A percentile compares a stretch with the other conserved stretches of the same genome.
These are phyloP conservation scores for Buathra laborator DNA, from an alignment of 2,888 invertebrate genomes.

Conservation along the genomic window DNA sequence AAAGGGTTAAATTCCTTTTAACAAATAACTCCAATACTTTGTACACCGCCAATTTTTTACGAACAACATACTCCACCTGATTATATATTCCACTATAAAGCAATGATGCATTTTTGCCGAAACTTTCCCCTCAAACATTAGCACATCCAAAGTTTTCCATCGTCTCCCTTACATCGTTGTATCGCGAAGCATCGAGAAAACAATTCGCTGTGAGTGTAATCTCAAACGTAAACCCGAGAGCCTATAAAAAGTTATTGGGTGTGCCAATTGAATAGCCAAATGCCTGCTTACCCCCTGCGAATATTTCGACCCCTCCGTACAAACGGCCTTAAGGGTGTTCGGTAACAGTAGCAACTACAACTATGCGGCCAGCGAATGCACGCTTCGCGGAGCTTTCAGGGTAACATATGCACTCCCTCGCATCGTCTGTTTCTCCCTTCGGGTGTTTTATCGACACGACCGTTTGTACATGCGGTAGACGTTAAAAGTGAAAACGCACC, in stretches of 20 bases:
- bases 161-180: background rate
- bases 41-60: too few species aligned
- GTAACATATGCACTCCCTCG: constrained; percentile 79
- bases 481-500: constrained; percentile 33
- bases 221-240: constrained; percentile 49
- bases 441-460: constrained; percentile 75
- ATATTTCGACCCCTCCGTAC: constrained; percentile 31
- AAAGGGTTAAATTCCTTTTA: too few species aligned
- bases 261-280: background rate
- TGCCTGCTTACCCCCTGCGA: constrained; percentile 24
- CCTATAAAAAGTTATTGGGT: constrained; percentile 41
- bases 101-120: background rate
- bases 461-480: constrained; percentile 57
- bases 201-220: constrained; percentile 48
- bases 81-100: background rate
- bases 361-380: constrained; percentile 47
- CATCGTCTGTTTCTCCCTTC: constrained; percentile 59
- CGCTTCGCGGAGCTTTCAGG: background rate
- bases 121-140: background rate
- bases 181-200: background rate
- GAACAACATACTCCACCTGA: too few species aligned
- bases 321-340: constrained; percentile 40
- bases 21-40: too few species aligned
- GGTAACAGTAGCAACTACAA: constrained; percentile 11
- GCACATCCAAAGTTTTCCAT: background rate